These are phyloP conservation scores for Hycleus phaleratus DNA, from an alignment of 1,140 invertebrate genomes.

Conservation along the genomic window DNA sequence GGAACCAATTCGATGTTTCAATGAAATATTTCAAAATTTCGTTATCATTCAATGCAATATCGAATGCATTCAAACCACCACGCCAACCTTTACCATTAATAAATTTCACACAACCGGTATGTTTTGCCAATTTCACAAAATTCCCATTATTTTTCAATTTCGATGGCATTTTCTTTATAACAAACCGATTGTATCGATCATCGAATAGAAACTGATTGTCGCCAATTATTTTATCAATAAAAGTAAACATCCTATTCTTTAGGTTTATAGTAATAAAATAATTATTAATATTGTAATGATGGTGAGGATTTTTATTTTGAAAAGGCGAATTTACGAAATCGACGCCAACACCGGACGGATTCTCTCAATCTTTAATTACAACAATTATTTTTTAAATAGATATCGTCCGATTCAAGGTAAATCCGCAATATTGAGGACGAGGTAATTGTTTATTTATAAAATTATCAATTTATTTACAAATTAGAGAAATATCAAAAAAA, in stretches of 20 bases:
- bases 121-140: slow-evolving; percentile 19
- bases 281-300: neutral
- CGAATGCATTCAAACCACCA: slow-evolving; percentile 17
- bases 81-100: neutral
- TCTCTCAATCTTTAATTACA: slow-evolving; percentile 8
- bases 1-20: slow-evolving; percentile 33
- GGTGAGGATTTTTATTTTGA: too few species aligned
- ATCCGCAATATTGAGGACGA: too few species aligned
- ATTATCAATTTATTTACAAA: too few species aligned
- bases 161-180: neutral
- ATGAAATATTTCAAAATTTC: slow-evolving; percentile 28
- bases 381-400: slow-evolving; percentile 8
- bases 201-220: neutral
- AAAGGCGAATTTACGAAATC: too few species aligned
- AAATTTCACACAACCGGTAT: slow-evolving; percentile 24
- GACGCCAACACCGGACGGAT: neutral
- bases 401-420: too few species aligned
- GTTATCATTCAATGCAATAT: slow-evolving; percentile 19
- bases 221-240: too few species aligned
- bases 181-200: too few species aligned
- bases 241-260: too few species aligned
- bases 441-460: too few species aligned
- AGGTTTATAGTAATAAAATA: too few species aligned
- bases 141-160: slow-evolving; percentile 2
- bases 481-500: too few species aligned